Evolutionary conservation across 2,797 vertebrate species (phyloP), one percentile per base, ranked within the genome.

Genomic region (Macropodus opercularis): DNA sequence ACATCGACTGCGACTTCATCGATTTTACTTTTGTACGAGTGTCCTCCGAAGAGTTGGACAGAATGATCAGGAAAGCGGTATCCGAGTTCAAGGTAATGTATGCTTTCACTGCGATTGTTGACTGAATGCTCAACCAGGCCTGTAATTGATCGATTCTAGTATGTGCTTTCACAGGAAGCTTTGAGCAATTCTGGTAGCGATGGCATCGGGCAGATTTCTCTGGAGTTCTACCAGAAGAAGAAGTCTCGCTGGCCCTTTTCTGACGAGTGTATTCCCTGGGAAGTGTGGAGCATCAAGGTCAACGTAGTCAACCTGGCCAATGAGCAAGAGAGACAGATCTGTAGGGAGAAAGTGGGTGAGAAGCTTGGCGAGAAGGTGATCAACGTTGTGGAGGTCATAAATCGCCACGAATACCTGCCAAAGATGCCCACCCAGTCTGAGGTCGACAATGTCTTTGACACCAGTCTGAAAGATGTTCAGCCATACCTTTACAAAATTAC

Each of bases 361-460:
- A 98, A 98, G 85, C 95, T 99, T 21, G 98, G 96, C 0, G 98
- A 99, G 92, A 98, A 98, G 89, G 94, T 98, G 75, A 96, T 97
- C 89, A 99, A 97, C 72, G 94, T 99, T 0, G 96, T 98, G 6
- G 97, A 98, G 87, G 98, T 99, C 77, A 99, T 99, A 84, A 99
- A 96, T 86, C 94, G 96, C 39, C 97, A 99, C 0, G 98, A 99
- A 60, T 99, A 99, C 84, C 91, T 98, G 76, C 98, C 98, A 68
- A 99, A 99, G 91, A 99, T 99, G 98, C 98, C 98, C 83, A 99
- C 96, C 0, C 96, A 99, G 87, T 98, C 96, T 0, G 98, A 99
- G 79, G 96, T 99, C 91, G 96, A 98, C 93, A 98, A 97, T 3
- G 98, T 99, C 44, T 99, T 99, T 1, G 96, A 99, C 88, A 99